Percentiles rank a stretch among this genome's conserved stretches.
phyloP scores from a whole-genome alignment of 1,140 invertebrate species.

The Euwallacea fornicatus region DNA sequence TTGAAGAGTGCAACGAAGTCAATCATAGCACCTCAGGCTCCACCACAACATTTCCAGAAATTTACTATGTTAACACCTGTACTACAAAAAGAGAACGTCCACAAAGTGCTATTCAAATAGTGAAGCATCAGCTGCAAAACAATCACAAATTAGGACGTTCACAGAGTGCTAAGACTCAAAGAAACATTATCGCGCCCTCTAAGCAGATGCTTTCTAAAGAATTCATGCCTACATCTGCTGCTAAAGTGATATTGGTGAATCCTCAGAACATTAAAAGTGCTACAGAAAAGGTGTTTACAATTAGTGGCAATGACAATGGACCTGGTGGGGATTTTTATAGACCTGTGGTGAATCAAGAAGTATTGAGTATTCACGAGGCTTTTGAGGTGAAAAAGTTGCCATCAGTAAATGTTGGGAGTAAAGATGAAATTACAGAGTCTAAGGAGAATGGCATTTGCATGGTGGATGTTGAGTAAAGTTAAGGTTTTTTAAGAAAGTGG shows the following conservation, averaged over 20 bases:
- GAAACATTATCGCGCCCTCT: slow-evolving; percentile 47
- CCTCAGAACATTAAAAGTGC: slow-evolving; percentile 43
- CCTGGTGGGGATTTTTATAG: slow-evolving; percentile 33
- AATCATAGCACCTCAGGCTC: slow-evolving; percentile 33
- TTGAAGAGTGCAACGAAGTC: slow-evolving; percentile 14
- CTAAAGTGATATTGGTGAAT: slow-evolving; percentile 18
- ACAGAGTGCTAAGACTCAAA: slow-evolving; percentile 31
- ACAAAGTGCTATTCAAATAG: slow-evolving; percentile 55
- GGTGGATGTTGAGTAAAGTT: slow-evolving; percentile 40
- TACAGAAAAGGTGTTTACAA: slow-evolving; percentile 38
- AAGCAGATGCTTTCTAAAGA: slow-evolving; percentile 36
- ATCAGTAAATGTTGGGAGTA: slow-evolving; percentile 26
- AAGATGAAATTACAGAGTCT: slow-evolving; percentile 32
- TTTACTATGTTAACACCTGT: slow-evolving; percentile 37
- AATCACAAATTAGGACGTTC: slow-evolving; percentile 35
- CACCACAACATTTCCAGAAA: slow-evolving; percentile 41
- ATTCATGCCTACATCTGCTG: slow-evolving; percentile 34
- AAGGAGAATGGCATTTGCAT: slow-evolving; percentile 40
- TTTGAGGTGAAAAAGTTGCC: slow-evolving; percentile 30
- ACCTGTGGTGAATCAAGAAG: background rate
- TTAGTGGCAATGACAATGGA: slow-evolving; percentile 30
- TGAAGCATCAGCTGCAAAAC: slow-evolving; percentile 57
- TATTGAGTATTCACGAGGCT: slow-evolving; percentile 7
- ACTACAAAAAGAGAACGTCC: slow-evolving; percentile 47
- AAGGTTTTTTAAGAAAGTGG: background rate